These are phyloP conservation scores for Epinotia brunnichana DNA, from an alignment of 2,888 invertebrate species.

Conservation along the genomic window DNA sequence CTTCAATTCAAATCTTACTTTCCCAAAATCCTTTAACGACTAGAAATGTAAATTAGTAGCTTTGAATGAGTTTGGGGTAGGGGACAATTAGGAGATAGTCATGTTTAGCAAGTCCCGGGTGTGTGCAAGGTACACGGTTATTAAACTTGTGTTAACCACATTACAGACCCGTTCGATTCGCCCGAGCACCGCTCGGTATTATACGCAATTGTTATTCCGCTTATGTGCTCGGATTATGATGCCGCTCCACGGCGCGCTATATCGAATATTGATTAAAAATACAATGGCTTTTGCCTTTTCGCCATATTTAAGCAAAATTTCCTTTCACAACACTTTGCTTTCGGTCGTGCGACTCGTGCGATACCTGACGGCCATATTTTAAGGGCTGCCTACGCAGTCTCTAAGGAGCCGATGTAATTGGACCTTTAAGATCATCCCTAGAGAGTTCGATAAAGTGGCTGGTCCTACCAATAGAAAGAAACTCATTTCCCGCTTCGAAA, in stretches of 20 bases:
- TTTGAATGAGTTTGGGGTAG: constrained; percentile 1
- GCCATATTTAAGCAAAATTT: constrained; percentile 29
- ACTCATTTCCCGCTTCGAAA: constrained; percentile 4
- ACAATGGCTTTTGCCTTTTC: constrained; percentile 36
- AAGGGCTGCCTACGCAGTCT: constrained; percentile 15
- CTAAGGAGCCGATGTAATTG: constrained; percentile 11
- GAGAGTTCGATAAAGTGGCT: constrained; percentile 1
- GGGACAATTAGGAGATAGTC: not conserved
- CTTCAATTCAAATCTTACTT: constrained; percentile 9
- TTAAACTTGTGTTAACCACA: not conserved
- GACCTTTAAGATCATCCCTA: not conserved
- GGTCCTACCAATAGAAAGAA: not conserved
- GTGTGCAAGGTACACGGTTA: constrained; percentile 5
- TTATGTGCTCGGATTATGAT: constrained; percentile 37
- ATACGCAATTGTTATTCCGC: constrained; percentile 40
- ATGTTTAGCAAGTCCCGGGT: not conserved
- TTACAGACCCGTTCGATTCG: not conserved
- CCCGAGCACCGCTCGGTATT: constrained; percentile 11
- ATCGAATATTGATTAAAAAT: constrained; percentile 43
- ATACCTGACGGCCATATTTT: constrained; percentile 27
- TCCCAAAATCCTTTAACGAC: not conserved
- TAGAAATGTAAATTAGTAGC: constrained; percentile 2
- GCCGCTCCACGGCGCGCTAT: constrained; percentile 31
- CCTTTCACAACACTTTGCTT: constrained; percentile 34
- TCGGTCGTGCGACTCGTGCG: constrained; percentile 10